Base-by-base conservation (phyloP, 2,113 vertebrate species). In the Bujurquina vittata region DNA sequence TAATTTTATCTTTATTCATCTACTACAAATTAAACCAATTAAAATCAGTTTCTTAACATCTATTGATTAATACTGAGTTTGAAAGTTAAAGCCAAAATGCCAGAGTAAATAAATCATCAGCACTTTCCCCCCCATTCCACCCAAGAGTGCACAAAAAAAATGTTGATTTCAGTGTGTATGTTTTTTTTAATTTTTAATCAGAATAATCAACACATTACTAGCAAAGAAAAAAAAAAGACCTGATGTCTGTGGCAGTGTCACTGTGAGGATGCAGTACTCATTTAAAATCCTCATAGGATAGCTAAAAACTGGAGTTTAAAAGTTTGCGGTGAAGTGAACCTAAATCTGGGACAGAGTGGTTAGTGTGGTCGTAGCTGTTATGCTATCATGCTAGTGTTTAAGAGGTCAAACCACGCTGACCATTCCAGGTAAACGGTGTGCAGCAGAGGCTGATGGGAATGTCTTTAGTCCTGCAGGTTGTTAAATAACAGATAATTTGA, bases 391-490 rank as follows among this genome's bases (percentile, higher is more conserved):
- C 1, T 72, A 72, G 43, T 29, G 43, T 52, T 72, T 69, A 26
- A 72, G 65, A 72, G 17, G 65, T 31, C 23, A 52, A 31, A 72
- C 65, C 43, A 31, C 0, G 43, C 12, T 52, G 17, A 69, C 17
- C 40, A 52, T 52, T 52, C 52, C 65, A 69, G 65, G 43, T 49
- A 69, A 69, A 52, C 4, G 4, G 23, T 31, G 43, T 31, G 23
- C 43, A 72, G 23, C 49, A 4, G 23, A 31, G 65, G 17, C 65
- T 52, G 23, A 20, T 72, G 23, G 43, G 43, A 52, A 52, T 29
- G 0, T 0, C 43, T 52, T 5, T 49, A 43, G 40, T 10, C 9
- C 10, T 40, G 10, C 37, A 11, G 37, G 37, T 14, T 1, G 11
- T 49, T 49, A 49, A 49, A 49, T 52, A 52, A 29, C 43, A 29